Evolutionary conservation across 2,797 vertebrate species (phyloP), one percentile per base, ranked within the genome.

Genomic region (Pelochelys cantorii): DNA sequence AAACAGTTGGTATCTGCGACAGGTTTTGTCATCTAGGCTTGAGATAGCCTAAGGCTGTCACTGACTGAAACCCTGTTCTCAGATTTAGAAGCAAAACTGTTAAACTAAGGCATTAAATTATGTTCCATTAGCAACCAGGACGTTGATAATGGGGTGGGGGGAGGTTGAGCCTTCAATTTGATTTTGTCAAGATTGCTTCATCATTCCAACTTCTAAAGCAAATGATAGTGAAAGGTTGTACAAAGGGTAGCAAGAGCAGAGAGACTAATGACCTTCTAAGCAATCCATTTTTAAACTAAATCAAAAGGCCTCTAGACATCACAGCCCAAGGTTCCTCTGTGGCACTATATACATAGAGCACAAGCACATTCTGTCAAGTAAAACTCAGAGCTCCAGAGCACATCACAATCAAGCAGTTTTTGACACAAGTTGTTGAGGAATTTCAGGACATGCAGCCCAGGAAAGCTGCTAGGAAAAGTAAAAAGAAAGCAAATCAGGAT

Each of bases 101-200:
- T 80, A 42, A 96, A 83, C 57, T 92, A 81, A 88, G 83, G 93
- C 85, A 90, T 90, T 93, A 93, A 94, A 94, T 96, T 89, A 87
- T 3, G 2, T 88, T 94, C 93, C 92, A 94, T 91, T 94, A 95
- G 53, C 79, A 91, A 81, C 48, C 84, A 81, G 86, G 95, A 27
- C 42, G 48, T 48, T 87, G 91, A 89, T 77, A 94, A 79, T 88
- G 42, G 42, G 8, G 42, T 8, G 8, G 42, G 42, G 7, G 42
- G 42, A 91, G 92, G 79, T 85, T 93, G 84, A 94, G 81, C 68
- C 88, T 93, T 95, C 93, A 91, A 83, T 92, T 56, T 92, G 89
- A 89, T 88, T 94, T 94, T 94, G 79, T 92, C 86, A 94, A 83
- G 93, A 86, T 15, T 85, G n/a, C 83, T 93, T 90, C 65, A 52